phyloP scores from a whole-genome alignment of 2,797 vertebrate species.

The Sebastes miniatus region DNA sequence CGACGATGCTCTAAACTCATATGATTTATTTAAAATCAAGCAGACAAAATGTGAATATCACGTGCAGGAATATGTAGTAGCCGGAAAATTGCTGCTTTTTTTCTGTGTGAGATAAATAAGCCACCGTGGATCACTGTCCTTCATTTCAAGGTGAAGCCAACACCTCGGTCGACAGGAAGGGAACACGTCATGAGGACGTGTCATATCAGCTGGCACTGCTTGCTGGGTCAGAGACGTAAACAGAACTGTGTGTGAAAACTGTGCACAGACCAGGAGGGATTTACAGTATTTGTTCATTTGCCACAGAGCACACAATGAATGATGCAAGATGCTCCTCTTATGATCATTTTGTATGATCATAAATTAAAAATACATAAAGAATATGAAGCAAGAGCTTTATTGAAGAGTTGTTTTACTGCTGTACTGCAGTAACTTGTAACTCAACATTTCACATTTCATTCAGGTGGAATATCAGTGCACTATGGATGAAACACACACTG shows the following conservation, averaged over 20 bases:
- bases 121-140: neutral
- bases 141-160: conserved; percentile 43
- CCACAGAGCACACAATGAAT: neutral
- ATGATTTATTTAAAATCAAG: neutral
- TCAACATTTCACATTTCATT: neutral
- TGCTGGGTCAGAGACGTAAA: neutral
- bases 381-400: neutral
- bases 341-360: neutral
- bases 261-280: neutral
- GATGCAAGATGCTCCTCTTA: neutral
- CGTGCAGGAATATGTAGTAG: neutral
- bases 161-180: conserved; percentile 8
- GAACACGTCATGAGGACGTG: conserved; percentile 21
- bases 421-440: neutral
- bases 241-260: neutral
- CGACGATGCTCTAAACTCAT: neutral
- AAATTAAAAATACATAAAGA: neutral
- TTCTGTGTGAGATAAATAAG: neutral
- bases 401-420: neutral
- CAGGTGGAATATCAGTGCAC: neutral
- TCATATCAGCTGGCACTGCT: conserved; percentile 23
- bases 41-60: neutral
- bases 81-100: neutral
- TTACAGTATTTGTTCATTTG: neutral
- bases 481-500: neutral